Percentiles rank a stretch among this genome's conserved stretches.
phyloP scores from a whole-genome alignment of 2,113 vertebrate species.

The Ariopsis seemanni region DNA sequence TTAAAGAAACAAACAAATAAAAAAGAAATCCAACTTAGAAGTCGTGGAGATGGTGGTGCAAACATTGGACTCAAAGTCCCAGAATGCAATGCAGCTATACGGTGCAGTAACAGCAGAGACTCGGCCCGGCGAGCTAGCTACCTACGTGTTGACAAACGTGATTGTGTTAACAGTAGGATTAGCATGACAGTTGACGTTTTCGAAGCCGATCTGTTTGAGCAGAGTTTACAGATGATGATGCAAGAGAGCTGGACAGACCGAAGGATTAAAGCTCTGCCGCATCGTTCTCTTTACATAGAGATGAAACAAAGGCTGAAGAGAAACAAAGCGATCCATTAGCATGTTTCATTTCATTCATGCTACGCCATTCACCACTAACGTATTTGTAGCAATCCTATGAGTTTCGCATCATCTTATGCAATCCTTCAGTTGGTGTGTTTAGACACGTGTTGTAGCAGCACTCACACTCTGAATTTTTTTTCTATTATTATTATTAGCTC shows the following conservation, averaged over 20 bases:
- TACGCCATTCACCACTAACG: background rate
- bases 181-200: background rate
- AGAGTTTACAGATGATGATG: background rate
- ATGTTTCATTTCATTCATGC: background rate
- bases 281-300: background rate
- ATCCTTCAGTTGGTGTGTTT: background rate
- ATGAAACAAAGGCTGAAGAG: background rate
- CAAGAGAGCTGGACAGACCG: background rate
- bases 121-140: no score
- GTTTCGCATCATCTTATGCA: background rate
- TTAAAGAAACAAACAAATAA: no score
- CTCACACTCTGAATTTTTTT: background rate
- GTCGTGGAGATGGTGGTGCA: background rate
- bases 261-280: background rate
- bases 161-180: no score
- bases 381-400: background rate
- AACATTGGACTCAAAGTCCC: background rate
- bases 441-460: background rate
- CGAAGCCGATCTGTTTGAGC: no score
- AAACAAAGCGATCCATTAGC: background rate
- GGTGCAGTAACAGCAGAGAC: no score
- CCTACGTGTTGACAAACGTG: no score
- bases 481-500: background rate
- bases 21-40: background rate
- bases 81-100: background rate